A percentile compares a stretch with the other conserved stretches of the same genome.
Evolutionary conservation across 2,797 vertebrate species (phyloP).

Genomic region (Molossus alvarezi): DNA sequence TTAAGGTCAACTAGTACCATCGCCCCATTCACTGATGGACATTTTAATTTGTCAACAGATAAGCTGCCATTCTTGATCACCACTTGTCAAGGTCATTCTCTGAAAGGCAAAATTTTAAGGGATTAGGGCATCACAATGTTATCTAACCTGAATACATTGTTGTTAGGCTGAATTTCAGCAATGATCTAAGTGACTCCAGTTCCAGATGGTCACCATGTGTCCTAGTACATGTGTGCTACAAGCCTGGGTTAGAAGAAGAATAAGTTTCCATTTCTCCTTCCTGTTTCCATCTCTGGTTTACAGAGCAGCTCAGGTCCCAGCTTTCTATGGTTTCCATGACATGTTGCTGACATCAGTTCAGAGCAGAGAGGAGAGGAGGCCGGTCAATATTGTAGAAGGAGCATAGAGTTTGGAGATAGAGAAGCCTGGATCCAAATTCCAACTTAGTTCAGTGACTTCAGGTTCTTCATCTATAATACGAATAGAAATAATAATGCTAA

Average conservation of each 20-base stretch:
- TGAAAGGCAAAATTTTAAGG: conserved; percentile 36
- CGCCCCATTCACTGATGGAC: not conserved
- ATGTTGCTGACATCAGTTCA: conserved; percentile 4
- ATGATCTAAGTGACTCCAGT: conserved; percentile 47
- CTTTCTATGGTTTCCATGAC: conserved; percentile 49
- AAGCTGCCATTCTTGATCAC: conserved; percentile 49
- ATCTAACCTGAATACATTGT: conserved; percentile 30
- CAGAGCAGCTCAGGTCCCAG: not conserved
- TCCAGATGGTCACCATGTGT: conserved; percentile 70
- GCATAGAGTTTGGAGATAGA: not conserved
- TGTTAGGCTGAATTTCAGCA: conserved; percentile 71
- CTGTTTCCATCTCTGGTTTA: conserved; percentile 32
- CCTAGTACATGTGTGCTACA: conserved; percentile 31
- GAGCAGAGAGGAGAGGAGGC: not conserved
- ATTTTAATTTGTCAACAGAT: conserved; percentile 75
- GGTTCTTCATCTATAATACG: conserved; percentile 10
- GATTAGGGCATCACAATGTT: not conserved
- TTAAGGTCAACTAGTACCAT: conserved; percentile 65
- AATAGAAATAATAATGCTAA: not conserved
- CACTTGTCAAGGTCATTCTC: conserved; percentile 56
- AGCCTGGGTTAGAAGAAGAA: conserved; percentile 64
- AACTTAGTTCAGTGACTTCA: conserved; percentile 36
- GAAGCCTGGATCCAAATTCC: not conserved
- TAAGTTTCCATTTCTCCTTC: not conserved
- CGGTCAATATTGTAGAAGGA: not conserved